Evolutionary conservation across 2,797 vertebrate species (phyloP), one percentile per base, ranked within the genome.

Genomic region (Coendou prehensilis): DNA sequence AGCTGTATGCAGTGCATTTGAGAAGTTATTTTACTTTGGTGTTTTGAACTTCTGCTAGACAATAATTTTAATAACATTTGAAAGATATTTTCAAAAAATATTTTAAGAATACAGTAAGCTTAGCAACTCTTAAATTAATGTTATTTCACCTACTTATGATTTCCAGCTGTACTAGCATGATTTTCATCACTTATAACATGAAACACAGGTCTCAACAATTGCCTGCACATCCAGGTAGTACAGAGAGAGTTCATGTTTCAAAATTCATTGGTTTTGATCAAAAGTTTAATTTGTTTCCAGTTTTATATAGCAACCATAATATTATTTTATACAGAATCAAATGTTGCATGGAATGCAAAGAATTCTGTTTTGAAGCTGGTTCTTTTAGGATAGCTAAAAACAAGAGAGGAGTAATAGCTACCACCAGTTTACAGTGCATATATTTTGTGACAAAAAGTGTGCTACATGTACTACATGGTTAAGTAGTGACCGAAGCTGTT

Each of bases 51-150:
- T 91, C 69, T 92, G 30, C 47, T 84, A 45, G 75, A 84, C 33
- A 82, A 50, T 81, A 18, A 89, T 63, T 96, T 92, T 95, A 95
- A 96, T 91, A 94, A 87, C 45, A 83, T 87, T 80, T 56, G 33
- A 71, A 81, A 86, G 14, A 73, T 81, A 41, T 52, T 41, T 63
- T 81, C 86, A 37, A 41, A 89, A 71, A 86, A 87, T 63, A 8
- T 20, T 81, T 83, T 56, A 45, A 54, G 8, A 41, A 37, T 47
- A 26, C 22, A 67, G 20, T 41, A 57, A 75, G 52, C 37, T 88
- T 92, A 59, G 4, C 75, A 93, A 71, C n/a, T 56, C 30, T 11
- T 84, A 83, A 67, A 67, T 63, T 79, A 75, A 79, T 94, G 50
- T 18, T 81, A 8, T 64, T 93, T 75, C 15, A 87, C 20, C 47